phyloP scores from a whole-genome alignment of 2,888 invertebrate species.

The Nemotelus pantherinus region DNA sequence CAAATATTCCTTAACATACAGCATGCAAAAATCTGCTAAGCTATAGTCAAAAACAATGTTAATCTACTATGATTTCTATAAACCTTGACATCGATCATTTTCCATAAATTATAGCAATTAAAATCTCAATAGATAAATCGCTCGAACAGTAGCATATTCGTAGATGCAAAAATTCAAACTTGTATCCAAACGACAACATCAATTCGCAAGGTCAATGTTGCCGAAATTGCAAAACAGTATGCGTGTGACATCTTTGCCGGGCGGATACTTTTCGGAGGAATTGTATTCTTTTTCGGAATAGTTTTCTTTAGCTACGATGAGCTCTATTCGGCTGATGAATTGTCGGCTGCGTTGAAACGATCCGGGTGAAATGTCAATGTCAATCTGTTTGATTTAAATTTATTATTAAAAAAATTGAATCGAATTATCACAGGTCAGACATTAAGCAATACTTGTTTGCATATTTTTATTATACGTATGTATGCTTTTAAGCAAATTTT shows the following conservation, averaged over 20 bases:
- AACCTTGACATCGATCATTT: constrained; percentile 35
- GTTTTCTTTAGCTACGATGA: not conserved
- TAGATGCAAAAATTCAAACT: too few species aligned
- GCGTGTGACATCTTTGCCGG: constrained; percentile 19
- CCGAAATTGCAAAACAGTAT: constrained; percentile 3
- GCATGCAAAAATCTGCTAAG: too few species aligned
- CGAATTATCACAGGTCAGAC: not conserved
- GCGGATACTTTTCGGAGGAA: not conserved
- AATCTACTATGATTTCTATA: too few species aligned
- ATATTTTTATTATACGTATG: not conserved
- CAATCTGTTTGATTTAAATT: not conserved
- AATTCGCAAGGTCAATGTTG: constrained; percentile 32
- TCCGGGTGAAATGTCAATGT: constrained; percentile 28
- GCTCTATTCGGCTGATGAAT: not conserved
- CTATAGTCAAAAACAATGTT: too few species aligned
- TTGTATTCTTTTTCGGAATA: constrained; percentile 19
- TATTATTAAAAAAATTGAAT: not conserved
- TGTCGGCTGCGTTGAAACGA: too few species aligned
- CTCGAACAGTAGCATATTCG: too few species aligned
- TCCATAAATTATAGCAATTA: constrained; percentile 1
- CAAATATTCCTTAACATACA: too few species aligned
- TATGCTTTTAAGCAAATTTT: too few species aligned
- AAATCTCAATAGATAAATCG: too few species aligned
- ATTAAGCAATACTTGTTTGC: not conserved
- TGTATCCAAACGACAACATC: too few species aligned